Evolutionary conservation across 2,113 vertebrate species (phyloP).

Genomic region (Rattus norvegicus): DNA sequence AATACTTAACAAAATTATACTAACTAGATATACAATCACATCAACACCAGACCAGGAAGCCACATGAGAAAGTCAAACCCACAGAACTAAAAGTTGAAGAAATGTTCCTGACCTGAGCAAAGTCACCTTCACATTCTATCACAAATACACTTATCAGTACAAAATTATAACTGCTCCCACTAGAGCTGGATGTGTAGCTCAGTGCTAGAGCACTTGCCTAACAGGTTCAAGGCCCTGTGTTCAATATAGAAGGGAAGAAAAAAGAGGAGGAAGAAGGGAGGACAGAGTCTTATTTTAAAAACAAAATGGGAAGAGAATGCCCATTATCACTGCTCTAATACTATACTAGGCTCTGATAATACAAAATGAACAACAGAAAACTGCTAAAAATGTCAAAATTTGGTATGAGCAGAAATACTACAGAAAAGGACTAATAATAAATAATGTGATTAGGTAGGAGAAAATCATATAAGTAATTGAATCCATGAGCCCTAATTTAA

Average conservation of each 20-base stretch:
- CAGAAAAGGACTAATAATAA: not conserved
- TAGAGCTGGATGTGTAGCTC: not conserved
- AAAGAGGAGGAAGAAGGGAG: too few relatives aligned
- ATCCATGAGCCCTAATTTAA: not conserved
- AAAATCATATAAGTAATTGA: not conserved
- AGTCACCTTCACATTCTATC: not conserved
- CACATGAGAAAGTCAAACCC: conserved; percentile 11
- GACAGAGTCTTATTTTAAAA: not conserved
- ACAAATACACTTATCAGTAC: conserved; percentile 13
- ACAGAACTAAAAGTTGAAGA: not conserved
- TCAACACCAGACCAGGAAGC: not conserved
- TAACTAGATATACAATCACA: not conserved
- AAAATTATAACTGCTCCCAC: not conserved
- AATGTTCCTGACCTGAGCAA: not conserved
- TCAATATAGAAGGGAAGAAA: not conserved
- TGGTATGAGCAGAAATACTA: not conserved
- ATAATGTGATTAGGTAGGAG: not conserved
- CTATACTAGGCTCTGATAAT: not conserved
- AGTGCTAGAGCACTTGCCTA: not conserved
- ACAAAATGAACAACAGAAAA: not conserved
- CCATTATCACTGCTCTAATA: not conserved
- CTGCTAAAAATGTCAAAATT: not conserved
- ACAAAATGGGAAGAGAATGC: not conserved
- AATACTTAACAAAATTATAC: not conserved
- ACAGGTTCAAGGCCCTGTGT: not conserved